phyloP scores from a whole-genome alignment of 2,888 invertebrate species.

The Macaria notata region DNA sequence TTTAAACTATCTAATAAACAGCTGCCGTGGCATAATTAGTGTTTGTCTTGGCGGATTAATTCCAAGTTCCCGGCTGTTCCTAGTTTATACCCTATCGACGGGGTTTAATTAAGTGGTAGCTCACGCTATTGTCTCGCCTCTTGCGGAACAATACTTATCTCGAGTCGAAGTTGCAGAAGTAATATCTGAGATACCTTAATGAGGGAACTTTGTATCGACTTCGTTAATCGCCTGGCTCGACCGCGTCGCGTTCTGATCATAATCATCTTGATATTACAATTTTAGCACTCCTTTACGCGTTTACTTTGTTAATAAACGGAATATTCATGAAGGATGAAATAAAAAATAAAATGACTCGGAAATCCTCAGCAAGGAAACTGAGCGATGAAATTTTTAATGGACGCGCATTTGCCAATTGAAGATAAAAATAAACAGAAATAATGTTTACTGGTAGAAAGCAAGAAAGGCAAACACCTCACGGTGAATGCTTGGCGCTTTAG shows the following conservation, averaged over 20 bases:
- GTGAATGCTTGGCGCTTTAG: conserved; percentile 28
- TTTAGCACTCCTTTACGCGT: conserved; percentile 27
- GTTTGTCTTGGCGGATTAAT: conserved; percentile 60
- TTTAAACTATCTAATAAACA: conserved; percentile 30
- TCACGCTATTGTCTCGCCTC: conserved; percentile 74
- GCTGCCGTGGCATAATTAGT: conserved; percentile 32
- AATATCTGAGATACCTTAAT: conserved; percentile 80
- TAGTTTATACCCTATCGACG: conserved; percentile 60
- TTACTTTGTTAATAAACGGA: conserved; percentile 37
- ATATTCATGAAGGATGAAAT: conserved; percentile 34
- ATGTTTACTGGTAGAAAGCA: conserved; percentile 49
- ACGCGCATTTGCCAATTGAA: conserved; percentile 64
- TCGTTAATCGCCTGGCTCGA: conserved; percentile 72
- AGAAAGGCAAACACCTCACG: conserved; percentile 30
- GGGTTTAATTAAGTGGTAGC: conserved; percentile 77
- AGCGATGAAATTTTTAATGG: conserved; percentile 55
- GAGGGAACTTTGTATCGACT: conserved; percentile 80
- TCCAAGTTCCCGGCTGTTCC: conserved; percentile 57
- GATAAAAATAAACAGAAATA: conserved; percentile 39
- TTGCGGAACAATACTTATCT: conserved; percentile 78
- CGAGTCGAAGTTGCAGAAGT: conserved; percentile 73
- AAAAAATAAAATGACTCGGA: conserved; percentile 39
- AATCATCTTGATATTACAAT: conserved; percentile 29
- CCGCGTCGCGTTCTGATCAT: conserved; percentile 46
- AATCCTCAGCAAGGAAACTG: conserved; percentile 41